Conservation (phyloP, 2,888 invertebrate genomes). For the Leptinotarsa juncta region DNA sequence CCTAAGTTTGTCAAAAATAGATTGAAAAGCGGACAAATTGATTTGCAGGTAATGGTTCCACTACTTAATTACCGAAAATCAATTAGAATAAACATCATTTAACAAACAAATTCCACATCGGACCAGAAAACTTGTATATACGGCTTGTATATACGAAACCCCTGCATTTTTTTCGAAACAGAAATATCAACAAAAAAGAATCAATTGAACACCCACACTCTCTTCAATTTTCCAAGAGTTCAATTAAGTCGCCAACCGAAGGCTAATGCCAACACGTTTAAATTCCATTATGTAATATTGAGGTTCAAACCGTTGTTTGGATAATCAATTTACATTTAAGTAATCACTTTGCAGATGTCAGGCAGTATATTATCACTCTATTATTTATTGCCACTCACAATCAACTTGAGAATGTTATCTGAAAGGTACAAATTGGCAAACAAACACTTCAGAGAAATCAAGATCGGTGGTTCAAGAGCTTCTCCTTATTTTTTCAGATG, state of each 20-base stretch:
- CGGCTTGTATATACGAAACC: background rate
- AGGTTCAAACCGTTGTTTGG: constrained; percentile 3
- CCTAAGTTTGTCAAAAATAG: no score
- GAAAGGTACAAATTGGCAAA: background rate
- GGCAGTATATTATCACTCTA: constrained; percentile 7
- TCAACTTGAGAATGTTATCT: constrained; percentile 3
- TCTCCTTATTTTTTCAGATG: background rate
- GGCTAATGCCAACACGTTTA: background rate
- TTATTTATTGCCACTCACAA: background rate
- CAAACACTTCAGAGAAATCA: background rate
- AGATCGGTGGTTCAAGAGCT: background rate
- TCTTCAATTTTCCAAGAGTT: background rate
- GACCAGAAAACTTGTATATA: no score
- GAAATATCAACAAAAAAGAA: background rate
- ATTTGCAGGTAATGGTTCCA: no score
- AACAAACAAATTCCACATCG: no score
- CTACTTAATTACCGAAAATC: no score
- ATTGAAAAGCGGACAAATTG: no score
- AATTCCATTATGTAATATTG: background rate
- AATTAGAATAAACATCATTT: no score
- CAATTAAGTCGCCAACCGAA: background rate
- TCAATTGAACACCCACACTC: background rate
- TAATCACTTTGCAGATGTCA: constrained; percentile 1
- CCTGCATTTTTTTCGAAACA: background rate
- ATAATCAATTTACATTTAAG: constrained; percentile 12